Base-by-base conservation (phyloP, 2,113 vertebrate species). In the Alosa alosa region DNA sequence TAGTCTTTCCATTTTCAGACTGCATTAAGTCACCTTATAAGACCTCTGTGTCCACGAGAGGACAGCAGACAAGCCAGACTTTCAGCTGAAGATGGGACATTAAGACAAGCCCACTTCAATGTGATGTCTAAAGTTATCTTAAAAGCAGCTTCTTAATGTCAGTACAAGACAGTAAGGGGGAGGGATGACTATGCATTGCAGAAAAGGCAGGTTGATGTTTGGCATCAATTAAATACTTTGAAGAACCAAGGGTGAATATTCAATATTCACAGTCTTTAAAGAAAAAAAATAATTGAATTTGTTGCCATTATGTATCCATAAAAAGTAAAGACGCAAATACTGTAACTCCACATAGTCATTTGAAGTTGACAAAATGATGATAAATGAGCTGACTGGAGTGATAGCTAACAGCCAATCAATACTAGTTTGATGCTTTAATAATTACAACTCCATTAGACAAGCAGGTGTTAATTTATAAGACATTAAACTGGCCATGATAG, bases 1-100 rank as follows among this genome's bases (percentile, higher is more conserved):
- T 84, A 57, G 75, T 84, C 86, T 86, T 87, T 87, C 87, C 83
- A 81, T 47, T 87, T 82, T 88, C 83, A 82, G 83, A 85, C 49
- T 31, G 13, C 45, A 44, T 88, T 45, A 78, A 41, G 57, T 85
- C 84, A 84, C 82, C 81, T 49, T 50, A 39, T 0, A 0, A 83
- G 82, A 57, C 75, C 52, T 84, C 55, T 36, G 49, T 52, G 25
- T 47, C 13, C 25, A 78, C 10, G 31, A 78, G 10, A 13, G 36
- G 72, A 78, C 72, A 15, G 31, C 25, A 78, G 72, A 2, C 72
- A 36, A 39, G 72, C 72, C 72, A 78, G 72, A 78, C 55, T 60
- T 20, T 22, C 20, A 22, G 55, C 55, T 60, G 18, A 60, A 60
- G 20, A 60, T 22, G 18, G 18, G 55, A 39, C 72, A 78, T 39